Evolutionary conservation across 1,140 invertebrate species (phyloP), one percentile per base, ranked within the genome.

Genomic region (Mamestra configurata): DNA sequence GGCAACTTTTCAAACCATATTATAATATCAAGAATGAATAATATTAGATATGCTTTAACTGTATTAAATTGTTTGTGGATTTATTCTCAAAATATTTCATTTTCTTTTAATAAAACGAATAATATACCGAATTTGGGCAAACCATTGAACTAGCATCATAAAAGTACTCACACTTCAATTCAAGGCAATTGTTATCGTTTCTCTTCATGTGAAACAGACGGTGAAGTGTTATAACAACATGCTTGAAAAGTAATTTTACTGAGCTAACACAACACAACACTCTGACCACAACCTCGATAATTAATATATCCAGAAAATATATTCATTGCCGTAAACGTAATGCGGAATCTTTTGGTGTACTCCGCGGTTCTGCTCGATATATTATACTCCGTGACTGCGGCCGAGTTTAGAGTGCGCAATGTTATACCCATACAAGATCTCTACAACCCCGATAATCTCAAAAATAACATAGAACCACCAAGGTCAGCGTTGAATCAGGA

Each of bases 221-320:
- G 8, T 55, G 20, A 55, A 22, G 13, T 24, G 24, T n/a, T 49
- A 13, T 3, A 24, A 24, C 4, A 57, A 24, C 8, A 57, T 57
- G 5, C 53, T 2, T 2, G 2, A n/a, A 5, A n/a, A 49, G 46
- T 18, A 49, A 55, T 10, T 27, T 15, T 15, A 10, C 20, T 3
- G n/a, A n/a, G n/a, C n/a, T 24, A 27, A 22, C 53, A 57, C 27
- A 57, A 57, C 53, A 57, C 22, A 57, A 57, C 22, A 57, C 13
- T 43, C 10, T 57, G 22, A 57, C 20, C 0, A 49, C 13, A 49
- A 49, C 0, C 13, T 49, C 43, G 0, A n/a, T 49, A 4, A 8
- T 40, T 40, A 40, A 40, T 40, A 40, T 10, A 8, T 8, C 1
- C 13, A 43, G 40, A 0, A 43, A 43, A 49, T 49, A 66, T 64